Base-by-base conservation (phyloP, 64 coral and sea anemone species). In the Montipora efflorescens region DNA sequence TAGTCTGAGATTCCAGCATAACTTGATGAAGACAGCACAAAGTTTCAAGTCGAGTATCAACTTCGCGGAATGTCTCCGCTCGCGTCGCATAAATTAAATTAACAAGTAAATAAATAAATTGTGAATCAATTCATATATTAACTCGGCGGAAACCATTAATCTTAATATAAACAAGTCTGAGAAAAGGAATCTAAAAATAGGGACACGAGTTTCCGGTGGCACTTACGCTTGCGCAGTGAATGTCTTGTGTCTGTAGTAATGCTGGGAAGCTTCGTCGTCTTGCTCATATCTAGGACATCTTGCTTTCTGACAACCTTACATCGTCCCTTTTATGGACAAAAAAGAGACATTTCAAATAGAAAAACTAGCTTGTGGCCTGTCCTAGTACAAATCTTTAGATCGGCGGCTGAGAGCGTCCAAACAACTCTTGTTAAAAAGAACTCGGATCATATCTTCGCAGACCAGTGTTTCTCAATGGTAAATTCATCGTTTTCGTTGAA, bases 281-380 rank as follows among this genome's bases (percentile, higher is more conserved):
- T 52, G 53, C 46, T 97, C 71, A 97, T 50, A 55, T 97, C 96
- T 1, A 94, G 68, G 67, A 97, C 93, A 59, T 97, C 96, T 71
- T 97, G 96, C 19, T 94, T 78, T 49, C 96, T 79, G 8, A 83
- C 93, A 46, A 97, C 96, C 66, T 97, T 97, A 92, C 96, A 97
- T 2, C 93, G 90, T 49, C 96, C 96, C 96, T 97, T 45, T 36
- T 46, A 46, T 49, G 66, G 19, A 86, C 43, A 44, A 1, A 71
- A 50, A 19, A 72, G 66, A 22, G 13, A 45, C 58, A 36, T 78
- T 16, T 51, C 9, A 22, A 71, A 71, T 19, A 71, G 12, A 5
- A 5, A 3, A 23, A 71, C 68, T 71, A 5, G 14, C 4, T 71
- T 67, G 62, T 67, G 36, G 36, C 36, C 36, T 36, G 36, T 36